Evolutionary conservation across 2,113 vertebrate genomes (phyloP).

Genomic region (Mirounga angustirostris): DNA sequence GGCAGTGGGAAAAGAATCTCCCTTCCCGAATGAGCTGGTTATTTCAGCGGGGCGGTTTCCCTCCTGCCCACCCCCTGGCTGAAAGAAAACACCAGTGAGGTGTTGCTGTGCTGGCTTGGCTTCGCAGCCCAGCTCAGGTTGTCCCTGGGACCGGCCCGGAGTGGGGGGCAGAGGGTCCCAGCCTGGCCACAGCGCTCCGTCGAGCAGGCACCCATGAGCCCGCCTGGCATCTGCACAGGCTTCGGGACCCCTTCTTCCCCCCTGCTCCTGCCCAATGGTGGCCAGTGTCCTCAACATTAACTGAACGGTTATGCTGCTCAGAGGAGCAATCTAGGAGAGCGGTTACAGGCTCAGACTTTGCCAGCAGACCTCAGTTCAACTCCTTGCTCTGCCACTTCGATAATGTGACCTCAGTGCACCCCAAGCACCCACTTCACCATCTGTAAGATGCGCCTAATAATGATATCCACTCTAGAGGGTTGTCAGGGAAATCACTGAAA

Average conservation of each 20-base stretch:
- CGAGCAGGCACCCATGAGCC: background rate
- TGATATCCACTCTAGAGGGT: background rate
- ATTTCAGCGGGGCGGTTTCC: background rate
- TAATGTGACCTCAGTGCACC: background rate
- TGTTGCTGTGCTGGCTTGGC: background rate
- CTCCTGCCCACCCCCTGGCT: background rate
- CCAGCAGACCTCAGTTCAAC: background rate
- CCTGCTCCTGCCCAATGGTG: background rate
- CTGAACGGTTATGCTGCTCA: background rate
- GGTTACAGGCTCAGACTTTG: background rate
- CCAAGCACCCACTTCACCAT: background rate
- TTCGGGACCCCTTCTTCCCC: background rate
- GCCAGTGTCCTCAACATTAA: background rate
- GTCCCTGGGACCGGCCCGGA: background rate
- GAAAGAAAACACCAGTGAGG: background rate
- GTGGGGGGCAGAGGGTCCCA: background rate
- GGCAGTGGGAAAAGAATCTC: conserved; percentile 26
- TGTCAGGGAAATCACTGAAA: background rate
- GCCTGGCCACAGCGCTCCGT: background rate
- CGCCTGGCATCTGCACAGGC: background rate
- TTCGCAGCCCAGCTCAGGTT: background rate
- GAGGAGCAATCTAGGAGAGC: background rate
- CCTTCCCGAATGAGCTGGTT: background rate
- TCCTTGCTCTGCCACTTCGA: background rate
- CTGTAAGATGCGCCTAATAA: background rate